Conservation (phyloP, 2,113 vertebrate species). For the Mirounga angustirostris region DNA sequence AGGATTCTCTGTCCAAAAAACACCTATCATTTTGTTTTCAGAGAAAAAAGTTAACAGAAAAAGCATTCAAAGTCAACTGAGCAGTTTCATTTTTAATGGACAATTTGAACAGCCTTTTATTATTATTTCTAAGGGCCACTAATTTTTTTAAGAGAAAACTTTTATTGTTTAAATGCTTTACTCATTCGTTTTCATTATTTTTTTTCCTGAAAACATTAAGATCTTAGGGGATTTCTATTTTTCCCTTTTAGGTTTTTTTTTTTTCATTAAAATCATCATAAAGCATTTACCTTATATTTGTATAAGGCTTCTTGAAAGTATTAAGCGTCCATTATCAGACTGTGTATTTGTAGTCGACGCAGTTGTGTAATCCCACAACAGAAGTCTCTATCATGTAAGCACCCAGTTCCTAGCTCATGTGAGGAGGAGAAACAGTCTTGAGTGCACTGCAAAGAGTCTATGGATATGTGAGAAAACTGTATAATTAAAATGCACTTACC, state of each 20-base stretch:
- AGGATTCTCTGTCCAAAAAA: neutral
- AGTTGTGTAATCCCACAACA: neutral
- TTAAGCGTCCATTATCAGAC: neutral
- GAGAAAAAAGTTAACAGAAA: constrained; percentile 26
- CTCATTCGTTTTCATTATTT: neutral
- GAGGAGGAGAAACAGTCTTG: constrained; percentile 25
- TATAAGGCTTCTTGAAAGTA: constrained; percentile 33
- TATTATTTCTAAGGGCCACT: neutral
- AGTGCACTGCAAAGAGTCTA: neutral
- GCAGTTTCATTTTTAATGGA: constrained; percentile 5
- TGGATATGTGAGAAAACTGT: neutral
- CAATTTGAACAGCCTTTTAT: neutral
- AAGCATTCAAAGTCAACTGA: neutral
- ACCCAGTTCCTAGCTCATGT: neutral
- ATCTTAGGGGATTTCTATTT: neutral
- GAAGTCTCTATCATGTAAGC: neutral
- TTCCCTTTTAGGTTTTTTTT: neutral
- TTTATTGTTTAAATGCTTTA: constrained; percentile 45
- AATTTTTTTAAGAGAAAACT: constrained; percentile 31
- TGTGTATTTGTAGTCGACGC: neutral
- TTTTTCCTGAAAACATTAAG: neutral
- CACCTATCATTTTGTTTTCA: neutral
- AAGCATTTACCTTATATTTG: constrained; percentile 47
- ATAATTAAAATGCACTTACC: constrained; percentile 88
- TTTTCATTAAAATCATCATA: constrained; percentile 47